Evolutionary conservation across 2,797 vertebrate species (phyloP).

Genomic region (Eulemur rubriventer): DNA sequence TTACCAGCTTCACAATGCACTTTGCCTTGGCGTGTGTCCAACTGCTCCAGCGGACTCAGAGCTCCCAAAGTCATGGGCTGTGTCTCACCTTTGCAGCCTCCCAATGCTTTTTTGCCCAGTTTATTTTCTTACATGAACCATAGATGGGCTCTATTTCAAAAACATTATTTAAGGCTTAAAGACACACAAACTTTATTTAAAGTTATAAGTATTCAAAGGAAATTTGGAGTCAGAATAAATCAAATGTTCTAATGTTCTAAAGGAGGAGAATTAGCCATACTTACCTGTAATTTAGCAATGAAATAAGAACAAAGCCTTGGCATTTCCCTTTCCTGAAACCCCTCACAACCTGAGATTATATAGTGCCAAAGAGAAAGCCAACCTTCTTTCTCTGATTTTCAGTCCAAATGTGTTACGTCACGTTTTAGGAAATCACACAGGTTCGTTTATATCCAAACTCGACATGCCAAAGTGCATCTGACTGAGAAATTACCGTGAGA

Average conservation of each 20-base stretch:
- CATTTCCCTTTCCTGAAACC: constrained; percentile 11
- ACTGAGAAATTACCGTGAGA: not conserved
- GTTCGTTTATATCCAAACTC: not conserved
- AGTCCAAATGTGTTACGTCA: constrained; percentile 20
- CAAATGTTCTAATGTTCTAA: constrained; percentile 35
- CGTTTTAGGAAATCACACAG: constrained; percentile 26
- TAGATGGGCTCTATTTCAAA: not conserved
- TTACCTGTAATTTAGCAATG: constrained; percentile 39
- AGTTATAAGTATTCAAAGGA: constrained; percentile 49
- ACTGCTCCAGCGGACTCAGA: not conserved
- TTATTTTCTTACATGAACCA: not conserved
- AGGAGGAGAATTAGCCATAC: constrained; percentile 30
- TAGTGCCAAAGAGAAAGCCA: not conserved
- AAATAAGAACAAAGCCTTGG: constrained; percentile 23
- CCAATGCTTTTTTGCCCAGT: not conserved
- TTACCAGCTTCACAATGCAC: not conserved
- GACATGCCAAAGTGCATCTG: not conserved
- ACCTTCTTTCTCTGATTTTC: constrained; percentile 19
- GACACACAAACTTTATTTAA: not conserved
- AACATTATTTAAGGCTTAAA: not conserved
- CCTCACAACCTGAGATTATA: not conserved
- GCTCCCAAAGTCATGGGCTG: not conserved
- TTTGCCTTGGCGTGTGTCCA: not conserved
- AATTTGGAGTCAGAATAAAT: constrained; percentile 48
- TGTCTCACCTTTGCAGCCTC: not conserved